Evolutionary conservation across 2,888 invertebrate species (phyloP).

Genomic region (Tipula unca): DNA sequence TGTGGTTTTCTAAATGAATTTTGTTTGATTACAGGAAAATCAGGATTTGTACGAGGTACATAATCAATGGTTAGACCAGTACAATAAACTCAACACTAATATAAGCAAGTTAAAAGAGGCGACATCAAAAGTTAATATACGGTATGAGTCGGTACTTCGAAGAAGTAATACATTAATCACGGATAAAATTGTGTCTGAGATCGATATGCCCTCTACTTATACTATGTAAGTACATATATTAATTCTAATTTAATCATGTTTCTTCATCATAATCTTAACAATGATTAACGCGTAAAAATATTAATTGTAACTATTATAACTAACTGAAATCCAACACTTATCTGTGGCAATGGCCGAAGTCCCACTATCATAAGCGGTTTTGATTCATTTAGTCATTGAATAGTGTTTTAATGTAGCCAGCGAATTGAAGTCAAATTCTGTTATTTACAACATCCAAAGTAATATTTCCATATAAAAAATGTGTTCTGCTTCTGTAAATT

Average conservation of each 20-base stretch:
- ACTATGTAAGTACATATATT: neutral
- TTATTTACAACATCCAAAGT: no score
- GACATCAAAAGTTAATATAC: slow-evolving; percentile 18
- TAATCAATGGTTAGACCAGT: slow-evolving; percentile 17
- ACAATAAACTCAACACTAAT: neutral
- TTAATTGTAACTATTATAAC: no score
- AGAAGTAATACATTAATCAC: slow-evolving; percentile 24
- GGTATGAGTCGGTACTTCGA: slow-evolving; percentile 26
- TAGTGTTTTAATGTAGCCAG: no score
- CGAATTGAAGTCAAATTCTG: no score
- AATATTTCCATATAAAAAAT: no score
- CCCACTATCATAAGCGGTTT: no score
- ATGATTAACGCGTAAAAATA: no score
- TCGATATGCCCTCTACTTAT: neutral
- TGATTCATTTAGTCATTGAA: no score
- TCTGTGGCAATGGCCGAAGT: no score
- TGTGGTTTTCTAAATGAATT: neutral
- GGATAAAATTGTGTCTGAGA: slow-evolving; percentile 23
- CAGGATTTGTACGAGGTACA: neutral
- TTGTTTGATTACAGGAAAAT: neutral
- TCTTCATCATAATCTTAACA: no score
- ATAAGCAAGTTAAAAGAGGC: slow-evolving; percentile 17
- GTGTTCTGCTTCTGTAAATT: no score
- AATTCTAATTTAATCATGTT: neutral
- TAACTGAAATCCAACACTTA: no score